Base-by-base conservation (phyloP, 2,797 vertebrate species). In the Microchirus variegatus region DNA sequence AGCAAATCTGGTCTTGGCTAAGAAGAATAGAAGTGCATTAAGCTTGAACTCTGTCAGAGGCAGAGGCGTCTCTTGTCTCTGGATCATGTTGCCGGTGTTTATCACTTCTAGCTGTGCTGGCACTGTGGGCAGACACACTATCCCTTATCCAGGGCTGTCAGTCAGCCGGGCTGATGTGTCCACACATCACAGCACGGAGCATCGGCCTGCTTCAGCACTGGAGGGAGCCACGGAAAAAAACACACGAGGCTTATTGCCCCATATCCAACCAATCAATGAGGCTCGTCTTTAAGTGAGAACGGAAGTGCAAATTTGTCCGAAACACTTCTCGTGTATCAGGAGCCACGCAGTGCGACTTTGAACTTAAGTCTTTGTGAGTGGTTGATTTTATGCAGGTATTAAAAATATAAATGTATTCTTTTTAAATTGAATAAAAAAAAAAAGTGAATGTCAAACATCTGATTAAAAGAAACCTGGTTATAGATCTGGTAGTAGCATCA, bases 71-170 rank as follows among this genome's bases (percentile, higher is more conserved):
- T 95, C 94, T 94, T 94, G 82, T 85, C 90, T 95, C 94, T 88
- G 83, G 95, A 95, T 96, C 92, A 85, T 94, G 95, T 98, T 95
- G 93, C 96, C 92, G 89, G 94, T 96, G 93, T 95, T 95, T 96
- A 96, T 97, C 95, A 95, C 92, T 92, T 94, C 90, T 94, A 94
- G 94, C 94, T 94, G 90, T 76, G 93, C 93, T 94, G 93, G 95
- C 93, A 92, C 88, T 91, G 91, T 93, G 91, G 92, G 89, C 86
- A 90, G 94, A 95, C 94, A 96, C 94, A 91, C 91, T 94, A 96
- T 93, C 95, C 95, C 93, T 93, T 94, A 93, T 94, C 92, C 90
- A 94, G 91, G 89, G 87, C 94, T 95, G 96, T 95, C 96, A 95
- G 90, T 96, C 94, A 95, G 88, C 79, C 80, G 71, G 67, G 41